These are phyloP conservation scores for Pipistrellus pipistrellus DNA, from an alignment of 2,797 vertebrate genomes.

Conservation along the genomic window DNA sequence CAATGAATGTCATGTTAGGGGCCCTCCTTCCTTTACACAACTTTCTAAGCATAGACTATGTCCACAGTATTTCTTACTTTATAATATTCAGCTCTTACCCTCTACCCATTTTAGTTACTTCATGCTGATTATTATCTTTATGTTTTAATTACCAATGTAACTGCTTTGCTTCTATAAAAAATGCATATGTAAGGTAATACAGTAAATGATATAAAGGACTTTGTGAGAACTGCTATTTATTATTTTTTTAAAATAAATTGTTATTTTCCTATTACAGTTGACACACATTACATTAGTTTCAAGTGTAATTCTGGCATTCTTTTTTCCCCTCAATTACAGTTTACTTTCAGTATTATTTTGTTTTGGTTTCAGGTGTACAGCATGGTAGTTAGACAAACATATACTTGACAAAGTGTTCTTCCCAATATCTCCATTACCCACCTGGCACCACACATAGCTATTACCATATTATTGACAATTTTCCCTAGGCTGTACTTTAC, in stretches of 20 bases:
- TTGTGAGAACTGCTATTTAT: background rate
- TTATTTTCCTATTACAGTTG: background rate
- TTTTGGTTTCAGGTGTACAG: background rate
- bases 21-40: background rate
- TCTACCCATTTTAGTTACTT: constrained; percentile 17
- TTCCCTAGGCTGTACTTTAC: background rate
- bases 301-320: background rate
- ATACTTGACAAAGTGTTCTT: background rate
- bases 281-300: background rate
- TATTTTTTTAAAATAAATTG: background rate
- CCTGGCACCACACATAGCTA: background rate
- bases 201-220: background rate
- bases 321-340: background rate
- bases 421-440: background rate
- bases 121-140: background rate
- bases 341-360: background rate
- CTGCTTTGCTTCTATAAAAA: constrained; percentile 19
- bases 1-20: background rate
- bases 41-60: background rate
- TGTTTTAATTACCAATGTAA: background rate
- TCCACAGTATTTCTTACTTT: background rate
- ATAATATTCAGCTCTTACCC: background rate
- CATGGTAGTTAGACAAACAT: background rate
- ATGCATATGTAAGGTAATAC: background rate
- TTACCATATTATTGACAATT: background rate